Conservation (phyloP, 2,113 vertebrate species). For the Bufo gargarizans region DNA sequence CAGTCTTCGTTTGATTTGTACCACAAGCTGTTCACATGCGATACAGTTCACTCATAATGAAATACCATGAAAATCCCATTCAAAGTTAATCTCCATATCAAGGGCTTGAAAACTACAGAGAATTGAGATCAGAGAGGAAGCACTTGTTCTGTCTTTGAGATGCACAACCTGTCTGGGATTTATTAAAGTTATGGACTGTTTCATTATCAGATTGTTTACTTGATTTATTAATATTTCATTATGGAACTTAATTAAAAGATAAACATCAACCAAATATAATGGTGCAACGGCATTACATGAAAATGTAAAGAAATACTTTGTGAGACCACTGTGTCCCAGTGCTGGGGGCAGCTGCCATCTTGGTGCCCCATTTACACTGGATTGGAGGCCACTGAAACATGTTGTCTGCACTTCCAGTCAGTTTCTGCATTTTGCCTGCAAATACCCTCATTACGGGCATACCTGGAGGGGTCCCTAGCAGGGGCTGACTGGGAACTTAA, state of each 20-base stretch:
- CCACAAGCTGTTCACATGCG: constrained; percentile 38
- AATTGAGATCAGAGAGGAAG: constrained; percentile 34
- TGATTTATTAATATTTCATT: neutral
- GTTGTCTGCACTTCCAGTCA: too few relatives aligned
- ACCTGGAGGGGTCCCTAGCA: too few relatives aligned
- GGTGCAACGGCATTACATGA: too few relatives aligned
- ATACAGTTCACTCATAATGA: constrained; percentile 47
- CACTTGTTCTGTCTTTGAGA: constrained; percentile 13
- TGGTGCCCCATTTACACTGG: too few relatives aligned
- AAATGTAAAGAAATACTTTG: too few relatives aligned
- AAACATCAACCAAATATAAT: too few relatives aligned
- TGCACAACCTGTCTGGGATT: constrained; percentile 24
- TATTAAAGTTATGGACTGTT: neutral
- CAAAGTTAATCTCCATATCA: constrained; percentile 55
- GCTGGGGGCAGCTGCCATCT: too few relatives aligned
- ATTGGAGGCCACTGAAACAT: too few relatives aligned
- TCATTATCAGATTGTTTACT: neutral
- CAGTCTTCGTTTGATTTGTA: constrained; percentile 37
- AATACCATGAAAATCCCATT: constrained; percentile 45
- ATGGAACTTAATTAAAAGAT: neutral
- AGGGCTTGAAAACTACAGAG: constrained; percentile 35
- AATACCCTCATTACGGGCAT: too few relatives aligned
- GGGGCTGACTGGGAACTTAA: too few relatives aligned
- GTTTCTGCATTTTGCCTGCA: too few relatives aligned
- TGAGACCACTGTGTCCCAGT: too few relatives aligned